These are phyloP conservation scores for Monarcha castaneiventris DNA, from an alignment of 2,113 vertebrate genomes.

Conservation along the genomic window DNA sequence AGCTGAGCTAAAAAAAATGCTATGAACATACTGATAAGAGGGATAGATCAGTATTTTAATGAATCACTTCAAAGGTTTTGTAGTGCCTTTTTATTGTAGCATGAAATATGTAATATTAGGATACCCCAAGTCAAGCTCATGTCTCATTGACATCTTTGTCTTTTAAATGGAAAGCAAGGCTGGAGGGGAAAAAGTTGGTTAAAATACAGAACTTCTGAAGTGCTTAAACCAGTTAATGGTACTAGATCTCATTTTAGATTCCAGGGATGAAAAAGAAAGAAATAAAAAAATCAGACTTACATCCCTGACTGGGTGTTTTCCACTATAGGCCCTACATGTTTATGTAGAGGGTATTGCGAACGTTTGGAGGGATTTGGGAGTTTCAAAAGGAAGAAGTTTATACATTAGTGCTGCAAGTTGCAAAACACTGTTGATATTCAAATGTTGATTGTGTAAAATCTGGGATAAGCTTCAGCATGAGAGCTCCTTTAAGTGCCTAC, in stretches of 20 bases:
- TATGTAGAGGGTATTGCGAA: slow-evolving; percentile 78
- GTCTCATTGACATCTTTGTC: background rate
- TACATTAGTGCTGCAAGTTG: slow-evolving; percentile 99
- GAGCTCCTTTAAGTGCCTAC: slow-evolving; percentile 99
- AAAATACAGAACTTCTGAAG: slow-evolving; percentile 61
- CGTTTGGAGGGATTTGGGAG: slow-evolving; percentile 87
- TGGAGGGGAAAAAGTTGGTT: slow-evolving; percentile 50
- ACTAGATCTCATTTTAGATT: slow-evolving; percentile 60
- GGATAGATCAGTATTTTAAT: background rate
- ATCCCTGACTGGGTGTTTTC: slow-evolving; percentile 68
- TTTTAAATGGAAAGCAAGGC: slow-evolving; percentile 47
- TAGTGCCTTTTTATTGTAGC: background rate
- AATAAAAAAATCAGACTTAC: slow-evolving; percentile 57
- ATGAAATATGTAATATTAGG: slow-evolving; percentile 22
- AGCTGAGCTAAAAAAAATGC: background rate
- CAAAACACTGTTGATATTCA: slow-evolving; percentile 99
- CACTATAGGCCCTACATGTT: slow-evolving; percentile 72
- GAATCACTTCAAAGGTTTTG: background rate
- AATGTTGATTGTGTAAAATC: slow-evolving; percentile 99
- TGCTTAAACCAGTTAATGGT: slow-evolving; percentile 49
- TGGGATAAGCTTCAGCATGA: slow-evolving; percentile 99
- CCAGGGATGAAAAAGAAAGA: slow-evolving; percentile 45
- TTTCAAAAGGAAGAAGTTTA: slow-evolving; percentile 98
- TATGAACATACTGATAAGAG: background rate
- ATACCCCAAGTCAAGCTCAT: background rate